phyloP scores from a whole-genome alignment of 2,888 invertebrate genomes.

The Ophion ellenae region DNA sequence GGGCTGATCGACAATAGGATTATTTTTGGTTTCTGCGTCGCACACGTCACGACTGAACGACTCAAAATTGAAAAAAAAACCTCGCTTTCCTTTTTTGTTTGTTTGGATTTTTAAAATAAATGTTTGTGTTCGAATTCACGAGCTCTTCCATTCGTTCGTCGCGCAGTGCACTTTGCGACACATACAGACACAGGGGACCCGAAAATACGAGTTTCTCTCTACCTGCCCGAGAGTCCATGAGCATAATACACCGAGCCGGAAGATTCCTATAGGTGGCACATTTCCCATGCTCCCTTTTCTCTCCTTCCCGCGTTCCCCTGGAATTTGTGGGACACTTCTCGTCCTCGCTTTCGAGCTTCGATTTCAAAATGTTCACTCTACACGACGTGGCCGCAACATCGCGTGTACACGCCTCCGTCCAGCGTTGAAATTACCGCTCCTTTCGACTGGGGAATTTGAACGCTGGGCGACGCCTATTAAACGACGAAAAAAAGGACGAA shows the following conservation, averaged over 20 bases:
- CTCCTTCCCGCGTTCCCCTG: constrained; percentile 1
- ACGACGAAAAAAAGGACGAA: neutral
- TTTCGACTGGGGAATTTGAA: neutral
- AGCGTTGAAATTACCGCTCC: neutral
- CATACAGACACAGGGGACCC: neutral
- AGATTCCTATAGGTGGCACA: neutral
- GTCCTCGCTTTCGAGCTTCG: constrained; percentile 25
- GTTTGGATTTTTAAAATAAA: too few relatives aligned
- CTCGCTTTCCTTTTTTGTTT: too few relatives aligned
- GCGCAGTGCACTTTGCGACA: neutral
- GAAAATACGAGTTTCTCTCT: constrained; percentile 5
- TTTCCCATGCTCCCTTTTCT: constrained; percentile 9
- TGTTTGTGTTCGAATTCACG: too few relatives aligned
- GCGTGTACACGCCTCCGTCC: neutral
- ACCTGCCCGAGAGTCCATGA: neutral
- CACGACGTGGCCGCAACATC: neutral
- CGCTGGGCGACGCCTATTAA: neutral
- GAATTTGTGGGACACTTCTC: constrained; percentile 41
- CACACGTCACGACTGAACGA: too few relatives aligned
- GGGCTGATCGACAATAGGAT: too few relatives aligned
- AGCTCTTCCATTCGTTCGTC: neutral
- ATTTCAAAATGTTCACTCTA: constrained; percentile 14
- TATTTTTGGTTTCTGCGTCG: too few relatives aligned
- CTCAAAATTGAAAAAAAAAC: too few relatives aligned
- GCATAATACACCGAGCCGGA: neutral